Evolutionary conservation across 1,140 invertebrate genomes (phyloP).

Genomic region (Drosophila carrolli): DNA sequence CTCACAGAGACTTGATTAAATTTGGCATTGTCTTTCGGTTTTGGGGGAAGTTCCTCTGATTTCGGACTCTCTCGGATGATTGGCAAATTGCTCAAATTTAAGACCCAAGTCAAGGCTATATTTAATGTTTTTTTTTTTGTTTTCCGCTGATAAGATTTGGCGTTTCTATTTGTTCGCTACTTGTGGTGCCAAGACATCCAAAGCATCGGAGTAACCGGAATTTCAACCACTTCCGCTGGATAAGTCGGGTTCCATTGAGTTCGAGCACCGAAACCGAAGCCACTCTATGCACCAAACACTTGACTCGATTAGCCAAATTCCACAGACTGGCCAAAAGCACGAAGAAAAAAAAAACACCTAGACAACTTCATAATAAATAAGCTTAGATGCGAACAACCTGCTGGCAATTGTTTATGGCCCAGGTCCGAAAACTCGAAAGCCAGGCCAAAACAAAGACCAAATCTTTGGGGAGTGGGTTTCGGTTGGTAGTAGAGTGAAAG

Average conservation of each 20-base stretch:
- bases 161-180: slow-evolving; percentile 23
- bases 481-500: slow-evolving; percentile 11
- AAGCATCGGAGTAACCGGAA: slow-evolving; percentile 21
- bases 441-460: slow-evolving; percentile 16
- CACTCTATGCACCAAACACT: slow-evolving; percentile 45
- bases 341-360: slow-evolving; percentile 19
- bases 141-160: slow-evolving; percentile 45
- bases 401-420: slow-evolving; percentile 69
- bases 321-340: slow-evolving; percentile 32
- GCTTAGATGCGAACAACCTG: slow-evolving; percentile 45
- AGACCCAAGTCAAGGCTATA: slow-evolving; percentile 64
- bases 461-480: slow-evolving; percentile 3
- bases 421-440: slow-evolving; percentile 62
- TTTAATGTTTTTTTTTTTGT: slow-evolving; percentile 20
- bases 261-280: slow-evolving; percentile 19
- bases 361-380: slow-evolving; percentile 57
- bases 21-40: slow-evolving; percentile 42
- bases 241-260: slow-evolving; percentile 36
- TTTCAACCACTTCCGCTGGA: slow-evolving; percentile 40
- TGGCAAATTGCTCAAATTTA: slow-evolving; percentile 68
- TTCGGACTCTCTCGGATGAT: slow-evolving; percentile 52
- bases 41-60: slow-evolving; percentile 19
- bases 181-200: slow-evolving; percentile 6
- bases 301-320: slow-evolving; percentile 70
- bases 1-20: slow-evolving; percentile 59